Evolutionary conservation across 1,140 invertebrate species (phyloP), one percentile per base, ranked within the genome.

Genomic region (Drosophila novamexicana): DNA sequence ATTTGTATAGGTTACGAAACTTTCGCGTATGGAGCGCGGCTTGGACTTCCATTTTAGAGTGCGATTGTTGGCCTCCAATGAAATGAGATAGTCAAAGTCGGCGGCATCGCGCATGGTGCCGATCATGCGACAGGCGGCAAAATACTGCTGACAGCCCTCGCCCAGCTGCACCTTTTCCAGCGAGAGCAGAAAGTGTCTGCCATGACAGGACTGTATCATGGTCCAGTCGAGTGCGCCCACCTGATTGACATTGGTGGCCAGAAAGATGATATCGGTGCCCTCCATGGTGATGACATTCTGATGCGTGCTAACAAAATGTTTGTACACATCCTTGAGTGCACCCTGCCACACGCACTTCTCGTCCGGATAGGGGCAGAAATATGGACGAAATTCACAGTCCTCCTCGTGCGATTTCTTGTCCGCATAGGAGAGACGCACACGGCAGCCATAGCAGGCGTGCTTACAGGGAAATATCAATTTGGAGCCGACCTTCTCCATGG

Each of bases 161-260:
- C 96, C 97, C 90, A 99, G 98, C 84, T 98, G 98, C 93, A 99
- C 98, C 93, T 99, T 99, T 93, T 99, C 99, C 36, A 99, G 94
- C n/a, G 99, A 98, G 59, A 99, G 94, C 97, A 99, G 99, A 92
- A 99, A 99, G 93, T 99, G 97, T 84, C 99, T 97, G 49, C 97
- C 97, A 93, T 99, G 99, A 93, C 99, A 99, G 1, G 97, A 98
- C 93, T 99, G 99, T 97, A 99, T 99, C 99, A 99, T 99, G 0
- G 99, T 99, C 99, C 99, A 99, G 92, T 99, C 99, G 1, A 99
- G 98, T 44, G 99, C 99, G 49, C 99, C 99, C 37, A 98, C 98
- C 68, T 99, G 94, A 94, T 99, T 99, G 47, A 99, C 99, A 93
- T 99, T 99, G 36, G 99, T 99, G 0, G 99, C 99, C 75, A 99